Conservation (phyloP, 2,888 invertebrate genomes). For the Lissocephala sabroskyi region DNA sequence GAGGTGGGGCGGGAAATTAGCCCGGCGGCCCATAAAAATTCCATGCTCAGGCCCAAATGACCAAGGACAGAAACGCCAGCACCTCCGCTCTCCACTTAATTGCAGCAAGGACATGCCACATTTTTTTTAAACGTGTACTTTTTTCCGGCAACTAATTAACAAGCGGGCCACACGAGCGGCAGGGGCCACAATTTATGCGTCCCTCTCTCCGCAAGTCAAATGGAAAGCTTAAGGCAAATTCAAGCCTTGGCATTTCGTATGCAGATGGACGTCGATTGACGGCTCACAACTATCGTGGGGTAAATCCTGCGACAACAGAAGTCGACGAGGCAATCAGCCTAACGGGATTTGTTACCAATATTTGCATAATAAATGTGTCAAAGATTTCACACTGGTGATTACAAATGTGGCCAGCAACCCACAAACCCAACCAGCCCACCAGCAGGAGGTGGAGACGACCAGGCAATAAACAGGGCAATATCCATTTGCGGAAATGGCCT, state of each 20-base stretch:
- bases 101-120: slow-evolving; percentile 37
- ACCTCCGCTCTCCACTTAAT: slow-evolving; percentile 19
- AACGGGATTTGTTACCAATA: slow-evolving; percentile 49
- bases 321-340: slow-evolving; percentile 11
- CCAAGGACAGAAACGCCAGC: too few relatives aligned
- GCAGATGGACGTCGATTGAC: slow-evolving; percentile 29
- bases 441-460: slow-evolving; percentile 2
- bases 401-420: slow-evolving; percentile 1
- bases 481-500: slow-evolving; percentile 1
- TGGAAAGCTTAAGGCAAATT: background rate
- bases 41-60: too few relatives aligned
- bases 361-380: slow-evolving; percentile 59
- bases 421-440: slow-evolving; percentile 6
- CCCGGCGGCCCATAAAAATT: too few relatives aligned
- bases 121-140: slow-evolving; percentile 51
- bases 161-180: slow-evolving; percentile 35
- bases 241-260: too few relatives aligned
- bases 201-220: too few relatives aligned
- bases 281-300: slow-evolving; percentile 19
- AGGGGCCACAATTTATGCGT: too few relatives aligned
- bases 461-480: slow-evolving; percentile 1
- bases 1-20: too few relatives aligned
- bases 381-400: slow-evolving; percentile 26
- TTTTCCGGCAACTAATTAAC: slow-evolving; percentile 53
- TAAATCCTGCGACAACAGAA: background rate